Evolutionary conservation across 92 coral and sea anemone species (phyloP).

Genomic region (Meandrina meandrites): DNA sequence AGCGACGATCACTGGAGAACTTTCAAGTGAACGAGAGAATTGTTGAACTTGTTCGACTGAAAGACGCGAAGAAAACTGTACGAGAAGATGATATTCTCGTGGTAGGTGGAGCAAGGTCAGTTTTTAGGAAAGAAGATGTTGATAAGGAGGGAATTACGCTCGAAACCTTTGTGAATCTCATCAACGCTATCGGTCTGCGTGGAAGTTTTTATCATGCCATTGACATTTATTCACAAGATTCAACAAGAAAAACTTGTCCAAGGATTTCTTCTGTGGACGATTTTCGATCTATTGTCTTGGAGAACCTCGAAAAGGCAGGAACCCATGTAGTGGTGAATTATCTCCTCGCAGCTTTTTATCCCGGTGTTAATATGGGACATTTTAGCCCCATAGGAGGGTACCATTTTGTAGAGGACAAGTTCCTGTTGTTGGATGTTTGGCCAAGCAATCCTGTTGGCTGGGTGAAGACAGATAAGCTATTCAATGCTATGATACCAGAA

Average conservation of each 20-base stretch:
- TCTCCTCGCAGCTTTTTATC: background rate
- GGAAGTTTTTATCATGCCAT: constrained; percentile 29
- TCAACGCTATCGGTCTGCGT: constrained; percentile 23
- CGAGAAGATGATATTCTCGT: constrained; percentile 43
- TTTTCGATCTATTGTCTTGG: constrained; percentile 52
- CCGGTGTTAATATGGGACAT: constrained; percentile 39
- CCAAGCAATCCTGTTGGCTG: constrained; percentile 54
- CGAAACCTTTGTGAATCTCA: constrained; percentile 28
- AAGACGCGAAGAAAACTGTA: constrained; percentile 1
- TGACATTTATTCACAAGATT: background rate
- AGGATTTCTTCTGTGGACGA: constrained; percentile 34
- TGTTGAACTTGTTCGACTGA: constrained; percentile 4
- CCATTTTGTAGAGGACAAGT: constrained; percentile 47
- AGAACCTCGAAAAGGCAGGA: constrained; percentile 36
- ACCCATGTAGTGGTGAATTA: constrained; percentile 50
- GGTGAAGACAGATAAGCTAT: constrained; percentile 57
- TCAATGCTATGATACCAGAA: constrained; percentile 53
- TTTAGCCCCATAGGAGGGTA: constrained; percentile 66
- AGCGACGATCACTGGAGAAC: background rate
- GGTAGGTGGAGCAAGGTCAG: constrained; percentile 25
- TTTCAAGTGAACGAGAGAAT: background rate
- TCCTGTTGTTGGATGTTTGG: constrained; percentile 67
- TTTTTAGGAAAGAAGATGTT: constrained; percentile 28
- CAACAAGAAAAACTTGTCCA: background rate
- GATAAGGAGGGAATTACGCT: constrained; percentile 54